phyloP scores from a whole-genome alignment of 2,888 invertebrate genomes.

The Nephrotoma appendiculata region DNA sequence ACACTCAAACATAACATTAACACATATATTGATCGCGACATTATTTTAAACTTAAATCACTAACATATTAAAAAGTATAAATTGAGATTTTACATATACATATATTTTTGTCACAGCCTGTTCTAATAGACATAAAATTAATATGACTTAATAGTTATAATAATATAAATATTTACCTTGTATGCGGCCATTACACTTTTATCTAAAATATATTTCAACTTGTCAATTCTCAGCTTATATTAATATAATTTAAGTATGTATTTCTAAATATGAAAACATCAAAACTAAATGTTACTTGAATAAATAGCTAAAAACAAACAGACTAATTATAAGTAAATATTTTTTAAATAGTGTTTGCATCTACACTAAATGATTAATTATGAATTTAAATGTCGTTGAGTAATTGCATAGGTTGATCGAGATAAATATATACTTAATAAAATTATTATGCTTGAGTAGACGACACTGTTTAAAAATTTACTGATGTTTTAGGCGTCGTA shows the following conservation, averaged over 20 bases:
- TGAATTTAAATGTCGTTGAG: neutral
- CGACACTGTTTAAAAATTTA: too few species aligned
- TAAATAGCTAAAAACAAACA: neutral
- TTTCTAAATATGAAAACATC: neutral
- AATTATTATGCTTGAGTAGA: too few species aligned
- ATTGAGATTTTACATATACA: neutral
- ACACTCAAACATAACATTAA: neutral
- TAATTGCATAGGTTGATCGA: neutral
- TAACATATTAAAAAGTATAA: neutral
- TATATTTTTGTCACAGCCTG: neutral
- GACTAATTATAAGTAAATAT: neutral
- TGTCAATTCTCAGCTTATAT: neutral
- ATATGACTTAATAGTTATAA: conserved; percentile 2
- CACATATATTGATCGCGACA: neutral
- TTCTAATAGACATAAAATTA: neutral
- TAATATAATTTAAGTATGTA: neutral
- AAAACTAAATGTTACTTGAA: neutral
- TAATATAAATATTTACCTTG: conserved; percentile 10
- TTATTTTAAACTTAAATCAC: neutral
- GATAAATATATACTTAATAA: neutral
- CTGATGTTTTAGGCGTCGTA: too few species aligned
- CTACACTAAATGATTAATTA: neutral
- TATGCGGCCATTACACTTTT: conserved; percentile 13
- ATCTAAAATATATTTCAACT: neutral
- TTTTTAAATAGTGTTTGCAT: neutral